A percentile compares a stretch with the other conserved stretches of the same genome.
Conservation (phyloP, 2,113 vertebrate species). For the Mohoua ochrocephala region DNA sequence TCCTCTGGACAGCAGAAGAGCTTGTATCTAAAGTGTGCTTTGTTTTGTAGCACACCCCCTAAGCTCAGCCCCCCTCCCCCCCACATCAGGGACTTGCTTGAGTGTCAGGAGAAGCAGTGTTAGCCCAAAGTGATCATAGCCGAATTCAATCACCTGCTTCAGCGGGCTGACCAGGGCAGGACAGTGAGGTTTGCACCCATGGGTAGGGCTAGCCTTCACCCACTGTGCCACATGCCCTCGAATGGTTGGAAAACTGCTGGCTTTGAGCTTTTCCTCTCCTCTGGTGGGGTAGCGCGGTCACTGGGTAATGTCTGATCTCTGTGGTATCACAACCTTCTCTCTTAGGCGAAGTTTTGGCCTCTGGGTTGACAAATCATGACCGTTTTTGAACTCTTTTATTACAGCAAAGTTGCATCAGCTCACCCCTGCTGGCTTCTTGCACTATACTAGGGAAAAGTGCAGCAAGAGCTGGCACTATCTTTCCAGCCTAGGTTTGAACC, state of each 20-base stretch:
- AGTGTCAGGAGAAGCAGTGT: background rate
- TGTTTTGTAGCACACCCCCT: background rate
- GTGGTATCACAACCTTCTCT: background rate
- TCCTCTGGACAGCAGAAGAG: background rate
- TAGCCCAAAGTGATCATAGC: background rate
- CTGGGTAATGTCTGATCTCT: background rate
- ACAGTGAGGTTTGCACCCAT: background rate
- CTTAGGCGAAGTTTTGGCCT: background rate
- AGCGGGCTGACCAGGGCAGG: background rate
- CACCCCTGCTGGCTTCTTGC: background rate
- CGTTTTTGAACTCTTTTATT: background rate
- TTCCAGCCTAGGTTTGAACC: background rate
- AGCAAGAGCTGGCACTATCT: background rate
- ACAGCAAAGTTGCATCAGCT: constrained; percentile 32
- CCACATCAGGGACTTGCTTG: fast-evolving
- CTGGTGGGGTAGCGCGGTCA: background rate
- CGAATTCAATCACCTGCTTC: background rate
- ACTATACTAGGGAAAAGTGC: background rate
- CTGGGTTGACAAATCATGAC: background rate
- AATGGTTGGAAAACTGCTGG: background rate
- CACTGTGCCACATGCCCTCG: fast-evolving
- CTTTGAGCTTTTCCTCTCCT: background rate
- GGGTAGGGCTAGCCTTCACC: background rate
- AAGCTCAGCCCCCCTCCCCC: fast-evolving
- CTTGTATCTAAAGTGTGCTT: background rate